Evolutionary conservation across 92 coral and sea anemone species (phyloP).

Genomic region (Pocillopora meandrina): DNA sequence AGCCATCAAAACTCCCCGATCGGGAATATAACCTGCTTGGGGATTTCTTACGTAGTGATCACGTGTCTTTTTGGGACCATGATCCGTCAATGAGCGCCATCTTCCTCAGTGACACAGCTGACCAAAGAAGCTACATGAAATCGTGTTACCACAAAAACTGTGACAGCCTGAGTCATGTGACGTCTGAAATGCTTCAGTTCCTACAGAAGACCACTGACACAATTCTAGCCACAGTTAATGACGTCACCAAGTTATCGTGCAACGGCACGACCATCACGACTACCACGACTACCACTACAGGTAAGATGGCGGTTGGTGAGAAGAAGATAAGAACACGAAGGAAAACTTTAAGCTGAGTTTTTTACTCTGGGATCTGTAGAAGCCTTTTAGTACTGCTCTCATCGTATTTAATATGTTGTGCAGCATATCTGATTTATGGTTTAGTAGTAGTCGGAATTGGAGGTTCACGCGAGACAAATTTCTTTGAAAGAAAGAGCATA

Average conservation of each 20-base stretch:
- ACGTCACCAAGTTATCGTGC: conserved; percentile 32
- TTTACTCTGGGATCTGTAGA: no score
- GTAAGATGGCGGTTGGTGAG: no score
- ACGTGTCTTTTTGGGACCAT: conserved; percentile 59
- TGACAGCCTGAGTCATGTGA: conserved; percentile 50
- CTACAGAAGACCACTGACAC: conserved; percentile 58
- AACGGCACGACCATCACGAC: no score
- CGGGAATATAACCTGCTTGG: fast-evolving
- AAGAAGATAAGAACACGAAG: no score
- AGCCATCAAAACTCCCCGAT: not conserved
- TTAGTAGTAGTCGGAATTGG: no score
- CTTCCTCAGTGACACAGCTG: conserved; percentile 69
- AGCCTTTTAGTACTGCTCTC: no score
- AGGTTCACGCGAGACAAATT: no score
- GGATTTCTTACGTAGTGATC: conserved; percentile 66
- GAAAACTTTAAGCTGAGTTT: no score
- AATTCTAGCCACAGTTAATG: conserved; percentile 46
- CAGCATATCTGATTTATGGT: no score
- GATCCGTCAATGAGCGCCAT: conserved; percentile 53
- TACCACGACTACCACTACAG: no score
- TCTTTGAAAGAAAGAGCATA: no score
- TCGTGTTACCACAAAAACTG: conserved; percentile 66
- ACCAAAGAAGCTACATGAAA: conserved; percentile 61
- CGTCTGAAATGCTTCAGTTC: conserved; percentile 47
- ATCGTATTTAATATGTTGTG: no score